These are phyloP conservation scores for Chloroclystis v-ata DNA, from an alignment of 2,888 invertebrate genomes.

Conservation along the genomic window DNA sequence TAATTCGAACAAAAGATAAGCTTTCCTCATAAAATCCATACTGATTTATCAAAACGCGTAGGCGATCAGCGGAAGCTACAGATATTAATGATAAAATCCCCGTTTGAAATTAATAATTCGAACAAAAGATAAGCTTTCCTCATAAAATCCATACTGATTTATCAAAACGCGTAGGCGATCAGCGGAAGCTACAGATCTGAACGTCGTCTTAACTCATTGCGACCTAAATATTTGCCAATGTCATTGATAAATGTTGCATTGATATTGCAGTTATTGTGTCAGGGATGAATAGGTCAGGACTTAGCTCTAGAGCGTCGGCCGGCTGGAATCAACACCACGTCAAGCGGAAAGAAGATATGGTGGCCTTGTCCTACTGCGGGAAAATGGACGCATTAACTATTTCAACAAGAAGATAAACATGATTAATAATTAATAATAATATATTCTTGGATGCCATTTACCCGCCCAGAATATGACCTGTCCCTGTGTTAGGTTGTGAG, in stretches of 20 bases:
- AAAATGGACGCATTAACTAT: no score
- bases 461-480: no score
- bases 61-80: conserved; percentile 39
- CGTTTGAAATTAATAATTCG: no score
- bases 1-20: conserved; percentile 8
- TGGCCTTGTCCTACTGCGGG: no score
- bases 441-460: no score
- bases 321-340: no score
- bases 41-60: conserved; percentile 40
- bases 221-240: conserved; percentile 46
- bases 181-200: conserved; percentile 43
- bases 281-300: conserved; percentile 21
- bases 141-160: conserved; percentile 27
- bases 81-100: no score
- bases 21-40: conserved; percentile 13
- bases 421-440: no score
- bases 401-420: no score
- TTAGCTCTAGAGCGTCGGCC: no score
- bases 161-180: conserved; percentile 40
- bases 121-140: conserved; percentile 3
- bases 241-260: conserved; percentile 38
- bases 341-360: no score
- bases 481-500: no score
- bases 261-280: conserved; percentile 32
- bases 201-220: conserved; percentile 29